These are phyloP conservation scores for Pseudeuparius sepicola DNA, from an alignment of 2,888 invertebrate species.

Conservation along the genomic window DNA sequence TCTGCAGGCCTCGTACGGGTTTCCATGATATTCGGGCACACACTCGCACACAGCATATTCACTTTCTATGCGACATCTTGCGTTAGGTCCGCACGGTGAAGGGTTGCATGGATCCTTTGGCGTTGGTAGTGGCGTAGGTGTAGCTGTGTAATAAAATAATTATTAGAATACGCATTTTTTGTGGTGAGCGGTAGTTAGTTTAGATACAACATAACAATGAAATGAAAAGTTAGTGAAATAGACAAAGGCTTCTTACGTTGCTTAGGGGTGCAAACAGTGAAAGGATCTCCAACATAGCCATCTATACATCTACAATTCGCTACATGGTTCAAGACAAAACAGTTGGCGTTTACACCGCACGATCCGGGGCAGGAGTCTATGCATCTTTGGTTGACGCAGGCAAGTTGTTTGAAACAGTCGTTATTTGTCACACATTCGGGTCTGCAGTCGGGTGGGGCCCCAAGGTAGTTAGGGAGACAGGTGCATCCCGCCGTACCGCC, in stretches of 20 bases:
- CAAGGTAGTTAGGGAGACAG: conserved; percentile 62
- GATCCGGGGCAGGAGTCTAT: conserved; percentile 66
- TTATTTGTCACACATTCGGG: conserved; percentile 67
- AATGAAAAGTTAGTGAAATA: too few relatives aligned
- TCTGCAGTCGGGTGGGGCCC: conserved; percentile 58
- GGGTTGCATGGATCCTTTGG: conserved; percentile 65
- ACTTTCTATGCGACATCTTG: conserved; percentile 63
- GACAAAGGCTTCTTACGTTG: conserved; percentile 44
- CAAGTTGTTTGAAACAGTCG: conserved; percentile 57
- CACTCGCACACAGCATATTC: conserved; percentile 66
- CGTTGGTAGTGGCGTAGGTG: conserved; percentile 36
- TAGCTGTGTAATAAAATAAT: conserved; percentile 34
- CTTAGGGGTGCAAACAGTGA: conserved; percentile 46
- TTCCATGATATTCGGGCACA: conserved; percentile 59
- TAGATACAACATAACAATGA: too few relatives aligned
- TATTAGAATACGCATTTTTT: too few relatives aligned
- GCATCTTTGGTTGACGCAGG: conserved; percentile 62
- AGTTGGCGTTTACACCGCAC: conserved; percentile 61
- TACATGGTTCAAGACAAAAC: conserved; percentile 64
- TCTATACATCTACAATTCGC: conserved; percentile 63
- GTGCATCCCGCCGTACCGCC: conserved; percentile 45
- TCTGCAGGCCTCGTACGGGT: conserved; percentile 65
- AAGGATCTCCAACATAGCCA: conserved; percentile 58
- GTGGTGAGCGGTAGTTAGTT: too few relatives aligned
- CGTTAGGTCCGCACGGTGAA: conserved; percentile 73